Evolutionary conservation across 1,140 invertebrate genomes (phyloP).

Genomic region (Drosophila subpulchrella): DNA sequence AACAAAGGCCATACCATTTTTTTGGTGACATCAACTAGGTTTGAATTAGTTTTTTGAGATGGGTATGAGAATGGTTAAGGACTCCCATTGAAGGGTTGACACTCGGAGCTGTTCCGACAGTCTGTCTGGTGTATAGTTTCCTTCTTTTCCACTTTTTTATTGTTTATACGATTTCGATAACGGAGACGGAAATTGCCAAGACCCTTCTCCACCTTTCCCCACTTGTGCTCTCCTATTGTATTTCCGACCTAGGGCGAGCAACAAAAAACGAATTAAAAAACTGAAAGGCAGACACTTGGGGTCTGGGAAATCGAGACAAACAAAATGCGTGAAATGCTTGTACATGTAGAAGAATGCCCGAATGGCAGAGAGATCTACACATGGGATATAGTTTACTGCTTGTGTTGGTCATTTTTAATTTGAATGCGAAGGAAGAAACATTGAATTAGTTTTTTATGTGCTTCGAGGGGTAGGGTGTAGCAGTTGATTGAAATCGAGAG

Average conservation of each 20-base stretch:
- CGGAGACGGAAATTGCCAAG: slow-evolving; percentile 76
- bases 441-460: slow-evolving; percentile 43
- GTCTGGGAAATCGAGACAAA: slow-evolving; percentile 48
- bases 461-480: slow-evolving; percentile 5
- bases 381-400: slow-evolving; percentile 67
- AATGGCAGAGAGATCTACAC: slow-evolving; percentile 17
- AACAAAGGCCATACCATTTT: slow-evolving; percentile 55
- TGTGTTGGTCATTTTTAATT: slow-evolving; percentile 52
- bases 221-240: slow-evolving; percentile 53
- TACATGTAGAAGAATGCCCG: slow-evolving; percentile 10
- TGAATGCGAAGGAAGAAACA: slow-evolving; percentile 39
- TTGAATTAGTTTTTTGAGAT: slow-evolving; percentile 10
- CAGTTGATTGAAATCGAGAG: slow-evolving; percentile 32
- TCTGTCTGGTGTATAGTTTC: slow-evolving; percentile 41
- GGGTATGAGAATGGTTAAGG: slow-evolving; percentile 6
- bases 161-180: slow-evolving; percentile 81
- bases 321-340: slow-evolving; percentile 65
- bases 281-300: slow-evolving; percentile 27
- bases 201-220: slow-evolving; percentile 20
- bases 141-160: slow-evolving; percentile 55
- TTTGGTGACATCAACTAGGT: slow-evolving; percentile 28
- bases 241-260: slow-evolving; percentile 48
- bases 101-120: slow-evolving; percentile 13
- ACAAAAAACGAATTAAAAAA: slow-evolving; percentile 65
- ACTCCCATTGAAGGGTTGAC: slow-evolving; percentile 40